Evolutionary conservation across 2,113 vertebrate species (phyloP).

Genomic region (Syngnathus typhle): DNA sequence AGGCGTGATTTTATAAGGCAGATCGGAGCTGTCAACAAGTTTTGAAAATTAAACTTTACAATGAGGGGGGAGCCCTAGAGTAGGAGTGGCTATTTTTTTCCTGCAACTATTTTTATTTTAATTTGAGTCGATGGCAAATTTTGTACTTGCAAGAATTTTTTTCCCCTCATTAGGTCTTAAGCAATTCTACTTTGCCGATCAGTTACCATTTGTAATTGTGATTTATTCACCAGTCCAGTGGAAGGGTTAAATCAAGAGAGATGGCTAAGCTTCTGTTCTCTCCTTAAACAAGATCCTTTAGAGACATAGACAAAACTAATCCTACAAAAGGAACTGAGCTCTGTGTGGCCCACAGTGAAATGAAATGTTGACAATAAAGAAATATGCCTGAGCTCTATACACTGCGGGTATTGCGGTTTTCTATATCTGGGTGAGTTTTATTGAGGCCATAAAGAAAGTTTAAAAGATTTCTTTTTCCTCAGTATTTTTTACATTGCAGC

Average conservation of each 20-base stretch:
- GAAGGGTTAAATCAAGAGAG: background rate
- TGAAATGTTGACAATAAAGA: constrained; percentile 40
- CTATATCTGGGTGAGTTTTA: constrained; percentile 49
- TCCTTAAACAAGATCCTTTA: constrained; percentile 5
- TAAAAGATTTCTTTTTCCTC: constrained; percentile 35
- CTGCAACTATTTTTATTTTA: background rate
- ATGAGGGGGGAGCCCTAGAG: background rate
- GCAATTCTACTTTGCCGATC: background rate
- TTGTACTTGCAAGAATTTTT: too few relatives aligned
- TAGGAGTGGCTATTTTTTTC: background rate
- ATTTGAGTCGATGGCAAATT: background rate
- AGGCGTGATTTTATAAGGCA: too few relatives aligned
- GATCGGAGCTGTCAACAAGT: too few relatives aligned
- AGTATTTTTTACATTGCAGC: constrained; percentile 17
- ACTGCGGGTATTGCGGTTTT: constrained; percentile 32
- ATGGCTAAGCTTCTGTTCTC: background rate
- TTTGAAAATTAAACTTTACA: too few relatives aligned
- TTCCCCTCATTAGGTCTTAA: background rate
- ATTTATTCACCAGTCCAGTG: background rate
- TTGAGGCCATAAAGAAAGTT: constrained; percentile 40
- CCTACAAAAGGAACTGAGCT: constrained; percentile 1
- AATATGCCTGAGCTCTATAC: constrained; percentile 26
- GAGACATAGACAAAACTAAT: background rate
- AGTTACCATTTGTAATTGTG: background rate
- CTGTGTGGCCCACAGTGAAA: constrained; percentile 32